Evolutionary conservation across 2,113 vertebrate genomes (phyloP).

Genomic region (Procavia capensis): DNA sequence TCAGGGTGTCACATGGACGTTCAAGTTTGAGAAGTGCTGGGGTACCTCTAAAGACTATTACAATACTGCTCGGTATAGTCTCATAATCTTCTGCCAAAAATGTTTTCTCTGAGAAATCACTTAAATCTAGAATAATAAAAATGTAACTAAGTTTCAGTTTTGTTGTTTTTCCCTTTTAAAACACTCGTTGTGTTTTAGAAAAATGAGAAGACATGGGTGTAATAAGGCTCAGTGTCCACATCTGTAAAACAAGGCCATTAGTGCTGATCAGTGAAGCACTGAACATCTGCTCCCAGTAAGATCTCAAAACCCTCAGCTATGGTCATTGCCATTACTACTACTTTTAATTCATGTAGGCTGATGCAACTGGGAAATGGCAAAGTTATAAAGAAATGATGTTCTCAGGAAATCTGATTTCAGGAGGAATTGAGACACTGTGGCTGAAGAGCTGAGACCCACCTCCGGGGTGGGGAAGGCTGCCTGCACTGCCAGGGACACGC

Average conservation of each 20-base stretch:
- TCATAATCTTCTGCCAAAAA: neutral
- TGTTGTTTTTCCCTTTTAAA: neutral
- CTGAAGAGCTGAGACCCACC: neutral
- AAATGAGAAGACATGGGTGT: neutral
- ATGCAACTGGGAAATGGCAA: neutral
- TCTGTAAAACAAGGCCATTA: neutral
- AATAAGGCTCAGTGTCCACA: neutral
- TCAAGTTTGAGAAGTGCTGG: neutral
- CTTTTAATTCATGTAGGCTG: neutral
- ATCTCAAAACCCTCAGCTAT: neutral
- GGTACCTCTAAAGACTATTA: neutral
- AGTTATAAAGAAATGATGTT: neutral
- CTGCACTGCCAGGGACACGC: neutral
- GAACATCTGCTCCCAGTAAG: neutral
- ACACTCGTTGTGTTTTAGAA: neutral
- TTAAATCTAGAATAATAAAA: neutral
- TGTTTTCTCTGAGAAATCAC: neutral
- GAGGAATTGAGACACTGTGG: neutral
- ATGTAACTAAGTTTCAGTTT: neutral
- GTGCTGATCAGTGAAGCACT: neutral
- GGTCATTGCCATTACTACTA: neutral
- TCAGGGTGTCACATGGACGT: neutral
- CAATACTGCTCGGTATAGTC: neutral
- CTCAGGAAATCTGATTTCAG: neutral
- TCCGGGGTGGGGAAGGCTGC: neutral